These are phyloP conservation scores for Sinocyclocheilus grahami DNA, from an alignment of 2,113 vertebrate genomes.

Conservation along the genomic window DNA sequence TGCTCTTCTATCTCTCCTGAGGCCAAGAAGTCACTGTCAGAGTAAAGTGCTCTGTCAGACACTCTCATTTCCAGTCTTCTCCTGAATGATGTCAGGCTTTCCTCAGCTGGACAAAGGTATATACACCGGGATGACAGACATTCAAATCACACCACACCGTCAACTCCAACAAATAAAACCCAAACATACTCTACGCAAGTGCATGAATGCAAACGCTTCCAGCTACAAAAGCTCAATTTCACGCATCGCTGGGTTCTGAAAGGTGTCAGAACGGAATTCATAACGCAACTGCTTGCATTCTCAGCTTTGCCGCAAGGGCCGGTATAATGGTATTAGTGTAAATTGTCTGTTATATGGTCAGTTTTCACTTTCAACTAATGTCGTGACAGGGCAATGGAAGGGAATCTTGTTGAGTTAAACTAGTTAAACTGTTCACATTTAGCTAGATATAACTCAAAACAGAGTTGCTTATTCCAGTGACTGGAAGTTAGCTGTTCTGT, in stretches of 20 bases:
- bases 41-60: constrained; percentile 26
- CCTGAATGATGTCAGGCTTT: constrained; percentile 27
- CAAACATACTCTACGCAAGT: not conserved
- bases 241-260: not conserved
- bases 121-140: not conserved
- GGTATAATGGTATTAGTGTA: not conserved
- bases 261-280: not conserved
- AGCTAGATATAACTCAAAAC: not conserved
- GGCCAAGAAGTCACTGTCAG: constrained; percentile 24
- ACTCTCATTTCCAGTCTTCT: constrained; percentile 25
- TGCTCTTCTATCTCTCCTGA: constrained; percentile 30
- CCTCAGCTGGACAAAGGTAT: constrained; percentile 12
- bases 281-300: not conserved
- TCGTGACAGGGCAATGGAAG: not conserved
- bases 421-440: not conserved
- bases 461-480: not conserved
- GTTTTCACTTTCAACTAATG: constrained; percentile 1
- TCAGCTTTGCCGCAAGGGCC: not conserved
- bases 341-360: not conserved
- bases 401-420: not conserved
- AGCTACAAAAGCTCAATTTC: constrained; percentile 24
- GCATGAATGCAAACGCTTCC: not conserved
- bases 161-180: not conserved
- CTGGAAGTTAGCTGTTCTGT: not conserved
- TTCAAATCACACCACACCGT: not conserved